Evolutionary conservation across 2,888 invertebrate genomes (phyloP), one percentile per base, ranked within the genome.

Genomic region (Linnaemya vulpina): DNA sequence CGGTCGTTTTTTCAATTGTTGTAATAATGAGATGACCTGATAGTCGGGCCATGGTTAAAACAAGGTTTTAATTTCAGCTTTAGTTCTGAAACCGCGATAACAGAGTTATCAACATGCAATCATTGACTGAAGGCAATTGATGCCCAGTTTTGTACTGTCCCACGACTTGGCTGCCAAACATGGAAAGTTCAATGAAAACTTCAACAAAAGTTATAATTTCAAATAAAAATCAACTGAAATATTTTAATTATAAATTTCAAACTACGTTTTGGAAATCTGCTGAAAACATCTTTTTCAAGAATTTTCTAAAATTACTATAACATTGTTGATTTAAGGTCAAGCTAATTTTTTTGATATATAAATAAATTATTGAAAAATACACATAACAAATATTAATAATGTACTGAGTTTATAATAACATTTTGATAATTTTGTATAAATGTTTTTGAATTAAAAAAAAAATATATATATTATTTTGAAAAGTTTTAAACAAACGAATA

Each of bases 381-480:
- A 85, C 81, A 82, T 70, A 81, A 75, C 77, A 81, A 81, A 78
- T 82, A 80, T 60, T 75, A 62, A 63, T 49, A 75, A 67, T 53
- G 35, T 17, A 65, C 25, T 49, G 25, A 46, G 8, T 65, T n/a
- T 30, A 25, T 65, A 22, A 40, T 20, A 63, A n/a, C 1, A 40
- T 30, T 43, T 65, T 30, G 17, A 43, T 60, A 49, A 25, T 68
- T 67, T 38, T 51, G 7, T 65, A 55, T 67, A 43, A 30, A 67
- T 78, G 40, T 22, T 58, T 51, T 40, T 51, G 20, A 17, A 65
- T 58, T 20, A 13, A 60, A 63, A 51, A 35, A 13, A 60, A 63
- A 51, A 40, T 15, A 5, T 30, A 40, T 15, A n/a, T n/a, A n/a
- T 58, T 46, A 4, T 22, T 62, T 51, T 49, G 17, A 58, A 38